phyloP scores from a whole-genome alignment of 64 coral and sea anemone species.

The Stylophora pistillata region DNA sequence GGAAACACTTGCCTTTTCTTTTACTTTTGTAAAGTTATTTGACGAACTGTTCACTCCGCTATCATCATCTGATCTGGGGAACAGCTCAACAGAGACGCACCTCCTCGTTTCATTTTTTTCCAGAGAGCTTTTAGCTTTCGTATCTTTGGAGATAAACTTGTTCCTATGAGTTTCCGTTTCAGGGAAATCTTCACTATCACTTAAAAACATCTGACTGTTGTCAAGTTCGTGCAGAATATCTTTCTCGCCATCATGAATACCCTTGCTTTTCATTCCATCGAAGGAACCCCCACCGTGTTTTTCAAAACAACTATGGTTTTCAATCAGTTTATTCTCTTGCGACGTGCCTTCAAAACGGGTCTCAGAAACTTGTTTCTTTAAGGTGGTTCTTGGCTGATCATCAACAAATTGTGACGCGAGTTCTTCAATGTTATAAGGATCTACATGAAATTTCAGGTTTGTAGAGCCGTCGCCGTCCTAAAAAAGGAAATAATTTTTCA shows the following conservation, averaged over 20 bases:
- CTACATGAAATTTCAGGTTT: slow-evolving; percentile 18
- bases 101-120: background rate
- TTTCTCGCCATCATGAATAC: background rate
- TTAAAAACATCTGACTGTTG: background rate
- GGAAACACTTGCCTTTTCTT: background rate
- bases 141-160: background rate
- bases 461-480: background rate
- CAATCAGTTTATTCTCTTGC: background rate
- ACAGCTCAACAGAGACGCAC: background rate
- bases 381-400: background rate
- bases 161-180: background rate
- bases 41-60: background rate
- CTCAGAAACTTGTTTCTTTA: background rate
- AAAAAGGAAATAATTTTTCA: background rate
- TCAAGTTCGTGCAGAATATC: background rate
- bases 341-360: background rate
- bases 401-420: slow-evolving; percentile 84
- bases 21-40: slow-evolving; percentile 13
- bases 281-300: background rate
- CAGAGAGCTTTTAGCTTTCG: background rate
- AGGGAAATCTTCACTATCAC: background rate
- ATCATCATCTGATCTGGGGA: background rate
- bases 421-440: slow-evolving; percentile 76
- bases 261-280: background rate
- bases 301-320: background rate